A percentile compares a stretch with the other conserved stretches of the same genome.
These are phyloP conservation scores for Thumatha senex DNA, from an alignment of 2,888 invertebrate genomes.

Conservation along the genomic window DNA sequence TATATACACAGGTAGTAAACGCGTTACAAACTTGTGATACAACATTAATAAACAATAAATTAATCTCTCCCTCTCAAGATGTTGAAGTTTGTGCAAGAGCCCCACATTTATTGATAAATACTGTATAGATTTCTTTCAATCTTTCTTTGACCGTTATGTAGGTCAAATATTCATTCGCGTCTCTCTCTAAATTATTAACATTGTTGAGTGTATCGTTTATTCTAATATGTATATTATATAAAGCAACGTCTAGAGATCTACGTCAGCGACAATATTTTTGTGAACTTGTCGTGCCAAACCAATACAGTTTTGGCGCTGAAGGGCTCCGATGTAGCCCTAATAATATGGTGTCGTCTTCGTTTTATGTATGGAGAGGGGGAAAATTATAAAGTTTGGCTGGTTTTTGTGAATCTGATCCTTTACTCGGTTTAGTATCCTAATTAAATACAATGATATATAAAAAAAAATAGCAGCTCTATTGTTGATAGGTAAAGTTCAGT, in stretches of 20 bases:
- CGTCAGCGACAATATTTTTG: not conserved
- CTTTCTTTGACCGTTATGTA: slow-evolving; percentile 34
- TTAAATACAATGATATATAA: too few relatives aligned
- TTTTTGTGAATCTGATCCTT: too few relatives aligned
- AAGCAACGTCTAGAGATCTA: not conserved
- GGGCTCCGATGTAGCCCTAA: not conserved
- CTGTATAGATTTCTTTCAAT: slow-evolving; percentile 26
- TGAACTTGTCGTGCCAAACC: not conserved
- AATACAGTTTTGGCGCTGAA: not conserved
- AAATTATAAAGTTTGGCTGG: too few relatives aligned
- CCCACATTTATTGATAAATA: slow-evolving; percentile 11
- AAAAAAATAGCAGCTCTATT: too few relatives aligned
- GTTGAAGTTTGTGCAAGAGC: not conserved
- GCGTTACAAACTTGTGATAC: not conserved
- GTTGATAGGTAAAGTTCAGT: too few relatives aligned
- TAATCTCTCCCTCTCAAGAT: not conserved
- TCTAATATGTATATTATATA: slow-evolving; percentile 21
- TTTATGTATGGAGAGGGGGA: too few relatives aligned
- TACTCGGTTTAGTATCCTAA: too few relatives aligned
- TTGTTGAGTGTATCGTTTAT: slow-evolving; percentile 1
- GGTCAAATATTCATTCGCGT: slow-evolving; percentile 34
- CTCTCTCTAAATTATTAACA: slow-evolving; percentile 35
- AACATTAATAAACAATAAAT: not conserved
- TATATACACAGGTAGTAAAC: not conserved
- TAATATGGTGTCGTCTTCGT: too few relatives aligned